A percentile compares a stretch with the other conserved stretches of the same genome.
Conservation (phyloP, 2,888 invertebrate species). For the Diaphora mendica region DNA sequence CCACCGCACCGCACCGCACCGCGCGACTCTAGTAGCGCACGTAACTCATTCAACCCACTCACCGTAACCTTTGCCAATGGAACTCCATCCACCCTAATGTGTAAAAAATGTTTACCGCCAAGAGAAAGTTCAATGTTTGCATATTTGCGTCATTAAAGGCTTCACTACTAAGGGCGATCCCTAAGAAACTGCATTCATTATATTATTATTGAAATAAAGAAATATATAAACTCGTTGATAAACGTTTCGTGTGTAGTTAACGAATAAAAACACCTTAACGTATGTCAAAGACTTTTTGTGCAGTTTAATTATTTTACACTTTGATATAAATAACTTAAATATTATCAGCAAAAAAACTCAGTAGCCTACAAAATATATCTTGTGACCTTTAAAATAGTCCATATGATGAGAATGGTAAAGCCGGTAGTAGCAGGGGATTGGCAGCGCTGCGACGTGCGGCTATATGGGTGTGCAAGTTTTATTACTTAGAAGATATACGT, state of each 20-base stretch:
- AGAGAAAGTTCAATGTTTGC: slow-evolving; percentile 21
- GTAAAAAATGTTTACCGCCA: not conserved
- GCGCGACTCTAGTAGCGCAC: not conserved
- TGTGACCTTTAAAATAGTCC: not conserved
- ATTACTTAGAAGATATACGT: not conserved
- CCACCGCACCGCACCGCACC: not conserved
- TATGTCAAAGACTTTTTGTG: not conserved
- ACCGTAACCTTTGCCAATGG: slow-evolving; percentile 11
- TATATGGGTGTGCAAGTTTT: not conserved
- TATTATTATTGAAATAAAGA: not conserved
- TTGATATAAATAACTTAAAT: not conserved
- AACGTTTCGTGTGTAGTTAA: not conserved
- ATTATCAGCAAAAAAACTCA: not conserved
- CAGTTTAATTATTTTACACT: not conserved
- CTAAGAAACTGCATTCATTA: not conserved
- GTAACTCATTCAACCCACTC: not conserved
- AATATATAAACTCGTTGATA: not conserved
- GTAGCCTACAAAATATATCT: not conserved
- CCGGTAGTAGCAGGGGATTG: not conserved
- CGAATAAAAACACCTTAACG: not conserved
- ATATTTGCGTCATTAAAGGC: slow-evolving; percentile 5
- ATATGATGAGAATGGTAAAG: not conserved
- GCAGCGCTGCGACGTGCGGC: not conserved
- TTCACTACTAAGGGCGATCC: not conserved
- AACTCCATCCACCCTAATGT: not conserved